phyloP scores from a whole-genome alignment of 2,888 invertebrate species.

The Epinotia ramella region DNA sequence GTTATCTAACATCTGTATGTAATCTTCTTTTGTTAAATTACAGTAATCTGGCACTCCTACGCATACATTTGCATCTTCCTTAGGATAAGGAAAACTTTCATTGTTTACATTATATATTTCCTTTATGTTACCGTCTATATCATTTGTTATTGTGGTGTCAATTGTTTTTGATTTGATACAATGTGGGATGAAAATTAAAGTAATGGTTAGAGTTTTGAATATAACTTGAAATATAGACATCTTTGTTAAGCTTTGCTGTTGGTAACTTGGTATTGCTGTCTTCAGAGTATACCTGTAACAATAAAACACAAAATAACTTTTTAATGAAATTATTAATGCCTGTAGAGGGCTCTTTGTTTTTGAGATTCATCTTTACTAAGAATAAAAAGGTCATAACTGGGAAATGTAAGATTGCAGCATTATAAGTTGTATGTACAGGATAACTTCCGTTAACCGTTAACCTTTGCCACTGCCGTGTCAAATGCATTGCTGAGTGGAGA shows the following conservation, averaged over 20 bases:
- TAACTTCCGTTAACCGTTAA: too few species aligned
- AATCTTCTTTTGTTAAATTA: conserved; percentile 84
- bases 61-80: conserved; percentile 56
- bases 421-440: too few species aligned
- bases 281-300: conserved; percentile 25
- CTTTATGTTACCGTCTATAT: not conserved
- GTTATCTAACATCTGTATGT: conserved; percentile 84
- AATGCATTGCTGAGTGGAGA: too few species aligned
- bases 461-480: too few species aligned
- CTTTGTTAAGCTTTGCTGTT: not conserved
- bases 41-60: conserved; percentile 76
- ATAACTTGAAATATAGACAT: not conserved
- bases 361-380: too few species aligned
- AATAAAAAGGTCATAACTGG: too few species aligned
- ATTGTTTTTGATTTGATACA: conserved; percentile 18
- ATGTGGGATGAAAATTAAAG: conserved; percentile 20
- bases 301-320: not conserved
- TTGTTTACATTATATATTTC: conserved; percentile 1
- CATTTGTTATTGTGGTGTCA: conserved; percentile 3
- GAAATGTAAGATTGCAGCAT: too few species aligned
- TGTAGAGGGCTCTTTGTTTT: not conserved
- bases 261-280: not conserved
- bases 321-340: too few species aligned
- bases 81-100: not conserved
- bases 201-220: conserved; percentile 22